Evolutionary conservation across 2,888 invertebrate genomes (phyloP).

Genomic region (Volucella inanis): DNA sequence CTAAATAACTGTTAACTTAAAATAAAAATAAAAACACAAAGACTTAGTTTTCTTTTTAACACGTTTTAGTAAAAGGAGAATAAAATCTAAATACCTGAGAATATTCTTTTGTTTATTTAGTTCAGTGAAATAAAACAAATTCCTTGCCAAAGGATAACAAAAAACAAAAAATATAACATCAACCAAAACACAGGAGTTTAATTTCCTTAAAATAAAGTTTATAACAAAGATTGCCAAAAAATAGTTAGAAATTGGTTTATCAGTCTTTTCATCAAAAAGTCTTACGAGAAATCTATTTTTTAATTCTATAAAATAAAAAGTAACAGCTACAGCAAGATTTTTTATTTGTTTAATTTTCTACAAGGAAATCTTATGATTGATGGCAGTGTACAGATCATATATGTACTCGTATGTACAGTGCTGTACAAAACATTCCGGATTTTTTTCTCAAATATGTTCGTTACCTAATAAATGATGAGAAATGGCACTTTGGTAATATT

Average conservation of each 20-base stretch:
- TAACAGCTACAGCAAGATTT: constrained; percentile 26
- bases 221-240: constrained; percentile 31
- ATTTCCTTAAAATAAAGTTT: not conserved
- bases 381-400: constrained; percentile 21
- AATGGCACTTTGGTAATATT: too few relatives aligned
- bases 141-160: constrained; percentile 1
- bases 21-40: constrained; percentile 4
- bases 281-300: constrained; percentile 34
- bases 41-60: constrained; percentile 12
- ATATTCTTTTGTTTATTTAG: constrained; percentile 19
- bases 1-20: constrained; percentile 18
- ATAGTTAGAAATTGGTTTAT: constrained; percentile 35
- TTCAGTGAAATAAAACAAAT: not conserved
- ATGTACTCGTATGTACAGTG: too few relatives aligned
- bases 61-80: not conserved
- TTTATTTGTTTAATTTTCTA: too few relatives aligned
- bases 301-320: constrained; percentile 7
- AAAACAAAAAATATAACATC: constrained; percentile 2
- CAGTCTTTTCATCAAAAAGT: constrained; percentile 56
- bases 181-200: not conserved
- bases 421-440: too few relatives aligned
- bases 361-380: constrained; percentile 21
- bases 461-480: too few relatives aligned
- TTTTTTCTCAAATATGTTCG: too few relatives aligned
- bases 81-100: constrained; percentile 50